phyloP scores from a whole-genome alignment of 2,113 vertebrate genomes.

The Rhombomys opimus region DNA sequence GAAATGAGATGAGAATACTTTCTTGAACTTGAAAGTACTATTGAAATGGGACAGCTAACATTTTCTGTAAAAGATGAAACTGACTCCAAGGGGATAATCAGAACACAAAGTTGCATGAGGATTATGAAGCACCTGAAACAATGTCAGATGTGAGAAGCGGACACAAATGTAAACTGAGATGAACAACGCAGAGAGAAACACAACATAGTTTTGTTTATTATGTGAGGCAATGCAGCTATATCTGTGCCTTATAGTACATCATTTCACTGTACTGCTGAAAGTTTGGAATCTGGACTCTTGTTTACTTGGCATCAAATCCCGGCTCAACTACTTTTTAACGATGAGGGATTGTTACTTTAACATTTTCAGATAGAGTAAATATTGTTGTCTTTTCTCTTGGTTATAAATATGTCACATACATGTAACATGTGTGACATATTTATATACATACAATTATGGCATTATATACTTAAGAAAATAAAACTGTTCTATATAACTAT shows the following conservation, averaged over 20 bases:
- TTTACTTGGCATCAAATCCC: neutral
- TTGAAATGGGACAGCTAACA: neutral
- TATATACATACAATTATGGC: neutral
- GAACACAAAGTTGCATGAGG: neutral
- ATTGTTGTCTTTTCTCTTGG: neutral
- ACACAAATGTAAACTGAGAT: neutral
- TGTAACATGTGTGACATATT: neutral
- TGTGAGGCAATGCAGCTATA: neutral
- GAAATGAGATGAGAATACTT: fast-evolving
- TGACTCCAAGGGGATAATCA: neutral
- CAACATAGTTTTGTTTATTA: neutral
- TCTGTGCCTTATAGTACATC: neutral
- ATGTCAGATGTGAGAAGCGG: neutral
- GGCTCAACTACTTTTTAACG: neutral
- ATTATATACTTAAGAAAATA: neutral
- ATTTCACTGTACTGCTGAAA: neutral
- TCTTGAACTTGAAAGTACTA: neutral
- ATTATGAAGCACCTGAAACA: neutral
- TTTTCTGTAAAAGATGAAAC: neutral
- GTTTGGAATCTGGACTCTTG: neutral
- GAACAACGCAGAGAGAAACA: neutral
- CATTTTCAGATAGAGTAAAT: neutral
- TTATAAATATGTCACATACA: neutral
- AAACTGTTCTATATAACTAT: neutral
- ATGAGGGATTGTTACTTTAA: neutral